Evolutionary conservation across 2,888 invertebrate species (phyloP).

Genomic region (Spodoptera littoralis): DNA sequence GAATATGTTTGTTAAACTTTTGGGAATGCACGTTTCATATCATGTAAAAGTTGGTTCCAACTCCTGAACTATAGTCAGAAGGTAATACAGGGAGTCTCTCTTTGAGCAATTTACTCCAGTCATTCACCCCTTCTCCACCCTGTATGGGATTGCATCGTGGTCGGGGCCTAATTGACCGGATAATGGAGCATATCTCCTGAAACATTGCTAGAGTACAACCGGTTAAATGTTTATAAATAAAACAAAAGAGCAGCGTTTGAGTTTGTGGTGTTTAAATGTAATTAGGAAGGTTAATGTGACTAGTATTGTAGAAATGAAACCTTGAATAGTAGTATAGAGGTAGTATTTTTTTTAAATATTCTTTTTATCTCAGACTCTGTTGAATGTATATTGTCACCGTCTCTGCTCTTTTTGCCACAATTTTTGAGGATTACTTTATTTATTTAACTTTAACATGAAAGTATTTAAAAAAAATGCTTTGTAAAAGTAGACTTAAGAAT

Average conservation of each 20-base stretch:
- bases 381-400: too few species aligned
- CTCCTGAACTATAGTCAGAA: conserved; percentile 27
- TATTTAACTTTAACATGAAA: too few species aligned
- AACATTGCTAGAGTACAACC: conserved; percentile 31
- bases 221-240: conserved; percentile 33
- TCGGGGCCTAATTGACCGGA: conserved; percentile 44
- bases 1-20: background rate
- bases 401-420: too few species aligned
- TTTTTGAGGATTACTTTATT: too few species aligned
- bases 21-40: conserved; percentile 9
- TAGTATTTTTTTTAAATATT: background rate
- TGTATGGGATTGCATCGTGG: conserved; percentile 30
- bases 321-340: too few species aligned
- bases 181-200: conserved; percentile 48
- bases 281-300: conserved; percentile 19
- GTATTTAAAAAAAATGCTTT: too few species aligned
- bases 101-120: conserved; percentile 48
- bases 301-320: too few species aligned
- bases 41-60: background rate
- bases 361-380: too few species aligned
- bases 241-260: conserved; percentile 16
- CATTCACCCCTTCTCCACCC: conserved; percentile 9
- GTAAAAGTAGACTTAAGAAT: too few species aligned
- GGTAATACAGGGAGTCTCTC: conserved; percentile 23
- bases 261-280: conserved; percentile 24